Percentiles rank a stretch among this genome's conserved stretches.
Evolutionary conservation across 2,113 vertebrate genomes (phyloP).

Genomic region (Burhinus oedicnemus): DNA sequence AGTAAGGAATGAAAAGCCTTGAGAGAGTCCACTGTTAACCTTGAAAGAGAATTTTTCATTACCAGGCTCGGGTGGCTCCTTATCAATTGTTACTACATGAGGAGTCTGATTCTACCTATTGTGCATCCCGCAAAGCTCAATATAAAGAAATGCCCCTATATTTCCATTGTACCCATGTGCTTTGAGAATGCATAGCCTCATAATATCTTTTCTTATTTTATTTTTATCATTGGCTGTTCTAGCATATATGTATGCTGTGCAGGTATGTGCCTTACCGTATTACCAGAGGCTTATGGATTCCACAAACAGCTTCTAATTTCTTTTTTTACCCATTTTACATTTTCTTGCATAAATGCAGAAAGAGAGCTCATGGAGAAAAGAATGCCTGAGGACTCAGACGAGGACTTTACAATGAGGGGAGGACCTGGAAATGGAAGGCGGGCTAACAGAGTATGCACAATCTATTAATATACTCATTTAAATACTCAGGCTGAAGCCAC

Average conservation of each 20-base stretch:
- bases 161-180: neutral
- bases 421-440: neutral
- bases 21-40: neutral
- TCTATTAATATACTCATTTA: neutral
- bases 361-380: neutral
- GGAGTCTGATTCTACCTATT: neutral
- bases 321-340: neutral
- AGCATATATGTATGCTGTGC: neutral
- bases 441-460: neutral
- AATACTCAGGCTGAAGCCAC: neutral
- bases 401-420: neutral
- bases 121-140: neutral
- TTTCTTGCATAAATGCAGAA: neutral
- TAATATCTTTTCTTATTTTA: neutral
- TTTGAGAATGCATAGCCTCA: neutral
- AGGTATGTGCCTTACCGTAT: neutral
- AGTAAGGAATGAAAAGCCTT: neutral
- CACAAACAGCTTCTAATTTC: neutral
- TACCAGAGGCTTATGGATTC: neutral
- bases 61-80: neutral
- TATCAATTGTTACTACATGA: neutral
- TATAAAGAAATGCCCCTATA: neutral
- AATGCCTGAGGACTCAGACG: neutral
- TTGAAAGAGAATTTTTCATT: constrained; percentile 5
- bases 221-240: neutral